Conservation (phyloP, 2,888 invertebrate species). For the Eupithecia centaureata region DNA sequence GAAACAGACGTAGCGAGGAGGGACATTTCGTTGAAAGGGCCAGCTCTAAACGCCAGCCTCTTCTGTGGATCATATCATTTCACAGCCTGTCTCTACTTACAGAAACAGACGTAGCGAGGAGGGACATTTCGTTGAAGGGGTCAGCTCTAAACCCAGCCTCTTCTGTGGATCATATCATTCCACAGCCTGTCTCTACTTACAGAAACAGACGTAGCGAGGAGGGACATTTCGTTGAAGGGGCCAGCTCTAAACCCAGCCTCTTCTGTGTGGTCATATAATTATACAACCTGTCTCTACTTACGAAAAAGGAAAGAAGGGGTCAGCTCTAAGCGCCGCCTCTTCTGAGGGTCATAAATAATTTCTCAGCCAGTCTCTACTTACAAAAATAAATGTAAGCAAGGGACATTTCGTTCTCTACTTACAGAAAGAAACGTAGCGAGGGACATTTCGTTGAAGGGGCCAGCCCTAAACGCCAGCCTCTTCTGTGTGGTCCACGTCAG, state of each 20-base stretch:
- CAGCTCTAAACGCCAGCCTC: constrained; percentile 61
- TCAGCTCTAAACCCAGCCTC: constrained; percentile 62
- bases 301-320: no score
- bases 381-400: no score
- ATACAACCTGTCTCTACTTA: constrained; percentile 42
- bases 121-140: constrained; percentile 66
- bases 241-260: constrained; percentile 62
- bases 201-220: constrained; percentile 34
- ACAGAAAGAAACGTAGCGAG: constrained; percentile 64
- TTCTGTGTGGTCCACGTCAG: constrained; percentile 54
- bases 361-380: no score
- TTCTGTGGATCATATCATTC: no score
- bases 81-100: no score
- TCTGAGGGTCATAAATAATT: no score
- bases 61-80: no score
- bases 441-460: constrained; percentile 68
- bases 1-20: constrained; percentile 63
- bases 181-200: no score
- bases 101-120: constrained; percentile 62
- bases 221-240: constrained; percentile 66
- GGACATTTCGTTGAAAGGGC: constrained; percentile 68
- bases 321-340: no score
- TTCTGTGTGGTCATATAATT: constrained; percentile 47
- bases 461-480: constrained; percentile 61
- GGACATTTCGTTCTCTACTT: no score